Conservation (phyloP, 1,140 invertebrate species). For the Drosophila bocki region DNA sequence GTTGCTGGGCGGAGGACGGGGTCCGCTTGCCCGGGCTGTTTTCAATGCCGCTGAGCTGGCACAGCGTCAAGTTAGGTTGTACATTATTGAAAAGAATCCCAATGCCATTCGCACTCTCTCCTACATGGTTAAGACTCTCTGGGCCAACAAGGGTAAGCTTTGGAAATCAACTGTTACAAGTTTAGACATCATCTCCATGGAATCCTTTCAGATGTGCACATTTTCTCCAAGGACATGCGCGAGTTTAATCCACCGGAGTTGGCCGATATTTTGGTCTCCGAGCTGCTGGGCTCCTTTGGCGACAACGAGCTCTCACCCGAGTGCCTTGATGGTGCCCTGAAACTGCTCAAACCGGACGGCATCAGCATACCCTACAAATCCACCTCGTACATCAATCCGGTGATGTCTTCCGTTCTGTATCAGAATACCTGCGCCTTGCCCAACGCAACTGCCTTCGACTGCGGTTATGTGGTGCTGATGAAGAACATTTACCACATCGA, state of each 20-base stretch:
- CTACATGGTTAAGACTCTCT: slow-evolving; percentile 92
- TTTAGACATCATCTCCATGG: background rate
- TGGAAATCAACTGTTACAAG: background rate
- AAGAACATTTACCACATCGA: slow-evolving; percentile 95
- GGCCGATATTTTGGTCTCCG: slow-evolving; percentile 98
- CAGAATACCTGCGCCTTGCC: slow-evolving; percentile 82
- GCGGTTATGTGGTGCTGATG: slow-evolving; percentile 95
- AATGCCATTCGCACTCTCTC: slow-evolving; percentile 97
- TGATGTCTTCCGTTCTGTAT: slow-evolving; percentile 87
- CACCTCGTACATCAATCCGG: slow-evolving; percentile 95
- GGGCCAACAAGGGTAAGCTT: slow-evolving; percentile 88
- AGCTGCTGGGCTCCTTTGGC: slow-evolving; percentile 98
- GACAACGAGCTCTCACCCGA: slow-evolving; percentile 99
- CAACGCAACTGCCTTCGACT: slow-evolving; percentile 52
- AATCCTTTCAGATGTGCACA: slow-evolving; percentile 86
- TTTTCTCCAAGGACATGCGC: slow-evolving; percentile 97
- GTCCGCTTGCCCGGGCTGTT: slow-evolving; percentile 94
- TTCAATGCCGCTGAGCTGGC: slow-evolving; percentile 90
- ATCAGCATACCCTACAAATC: slow-evolving; percentile 97
- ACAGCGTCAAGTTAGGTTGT: slow-evolving; percentile 89
- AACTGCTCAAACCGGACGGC: slow-evolving; percentile 94
- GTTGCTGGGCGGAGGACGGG: slow-evolving; percentile 97
- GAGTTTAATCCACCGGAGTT: slow-evolving; percentile 92
- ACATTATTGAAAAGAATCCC: slow-evolving; percentile 99
- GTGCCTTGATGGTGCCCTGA: slow-evolving; percentile 97